A percentile compares a stretch with the other conserved stretches of the same genome.
Conservation (phyloP, 2,888 invertebrate genomes). For the Ceramica pisi region DNA sequence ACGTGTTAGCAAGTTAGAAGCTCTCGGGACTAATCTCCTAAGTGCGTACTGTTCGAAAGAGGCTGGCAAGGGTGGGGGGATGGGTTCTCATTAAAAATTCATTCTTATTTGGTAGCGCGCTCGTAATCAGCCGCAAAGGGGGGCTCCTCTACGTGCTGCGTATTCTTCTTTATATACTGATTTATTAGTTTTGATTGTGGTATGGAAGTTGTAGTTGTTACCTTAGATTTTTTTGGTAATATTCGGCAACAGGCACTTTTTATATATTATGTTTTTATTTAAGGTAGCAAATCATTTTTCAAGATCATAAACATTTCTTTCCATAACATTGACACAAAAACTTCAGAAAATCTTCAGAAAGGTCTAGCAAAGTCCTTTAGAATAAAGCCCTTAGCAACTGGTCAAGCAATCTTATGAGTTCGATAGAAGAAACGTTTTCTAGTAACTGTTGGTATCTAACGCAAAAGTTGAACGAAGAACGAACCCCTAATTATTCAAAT, state of each 20-base stretch:
- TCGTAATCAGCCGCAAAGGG: slow-evolving; percentile 87
- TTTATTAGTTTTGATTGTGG: slow-evolving; percentile 72
- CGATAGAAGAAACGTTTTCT: not conserved
- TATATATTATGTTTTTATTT: not conserved
- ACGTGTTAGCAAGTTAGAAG: slow-evolving; percentile 78
- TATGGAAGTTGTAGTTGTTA: not conserved
- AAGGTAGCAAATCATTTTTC: not conserved
- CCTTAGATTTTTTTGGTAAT: not conserved
- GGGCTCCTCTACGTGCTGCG: slow-evolving; percentile 73
- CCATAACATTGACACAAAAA: not conserved
- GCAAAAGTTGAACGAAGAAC: not conserved
- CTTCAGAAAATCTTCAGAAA: not conserved
- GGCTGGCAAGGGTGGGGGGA: slow-evolving; percentile 60
- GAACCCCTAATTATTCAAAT: slow-evolving; percentile 26
- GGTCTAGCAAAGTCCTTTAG: not conserved
- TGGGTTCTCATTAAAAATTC: slow-evolving; percentile 89
- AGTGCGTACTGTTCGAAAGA: slow-evolving; percentile 85
- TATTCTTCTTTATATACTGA: slow-evolving; percentile 81
- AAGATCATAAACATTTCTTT: not conserved
- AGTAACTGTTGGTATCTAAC: not conserved
- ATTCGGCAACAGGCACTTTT: not conserved
- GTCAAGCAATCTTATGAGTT: slow-evolving; percentile 7
- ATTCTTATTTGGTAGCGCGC: slow-evolving; percentile 88
- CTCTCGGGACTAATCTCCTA: slow-evolving; percentile 90
- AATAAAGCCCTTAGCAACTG: slow-evolving; percentile 4